Evolutionary conservation across 1,140 invertebrate genomes (phyloP), one percentile per base, ranked within the genome.

Genomic region (Acromyrmex heyeri): DNA sequence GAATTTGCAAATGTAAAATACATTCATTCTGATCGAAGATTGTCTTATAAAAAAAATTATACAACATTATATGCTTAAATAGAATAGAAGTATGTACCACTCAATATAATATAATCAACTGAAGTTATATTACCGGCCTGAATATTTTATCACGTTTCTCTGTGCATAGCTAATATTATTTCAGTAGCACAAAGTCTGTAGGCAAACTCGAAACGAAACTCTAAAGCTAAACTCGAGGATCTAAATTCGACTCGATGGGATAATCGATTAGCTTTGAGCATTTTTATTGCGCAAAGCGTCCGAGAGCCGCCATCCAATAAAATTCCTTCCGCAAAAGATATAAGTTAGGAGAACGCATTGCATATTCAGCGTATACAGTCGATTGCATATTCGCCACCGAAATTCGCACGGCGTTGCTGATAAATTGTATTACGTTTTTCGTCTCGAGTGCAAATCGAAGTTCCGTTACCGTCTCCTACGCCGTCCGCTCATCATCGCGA

Each of bases 241-340:
- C 79, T 61, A 61, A 83, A 73, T 67, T 83, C 55, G 38, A 14
- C 24, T 34, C 21, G 34, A 82, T 82, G 16, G 38, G 78, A 72
- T 83, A 83, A 83, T 83, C 79, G 79, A 75, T 83, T 73, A 73
- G 24, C 79, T 83, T 83, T 83, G 79, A 83, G 24, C 67, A 83
- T 73, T 83, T 82, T 83, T 83, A 83, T 83, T 83, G 57, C 14
- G 79, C 79, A 73, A 82, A 73, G 67, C 79, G 53, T 21, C 21
- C 44, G 76, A 50, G 44, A 34, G 64, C n/a, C 12, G 10, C 48
- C 69, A 10, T 73, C 44, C 79, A 61, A 83, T 83, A 75, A 83
- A 82, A 83, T 34, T 83, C 69, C 79, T 83, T 86, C 69, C 59
- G 69, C 21, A 55, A 76, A 34, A 79, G 21, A 86, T 85, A 78